phyloP scores from a whole-genome alignment of 2,888 invertebrate species.

The Orthonevra nobilis region DNA sequence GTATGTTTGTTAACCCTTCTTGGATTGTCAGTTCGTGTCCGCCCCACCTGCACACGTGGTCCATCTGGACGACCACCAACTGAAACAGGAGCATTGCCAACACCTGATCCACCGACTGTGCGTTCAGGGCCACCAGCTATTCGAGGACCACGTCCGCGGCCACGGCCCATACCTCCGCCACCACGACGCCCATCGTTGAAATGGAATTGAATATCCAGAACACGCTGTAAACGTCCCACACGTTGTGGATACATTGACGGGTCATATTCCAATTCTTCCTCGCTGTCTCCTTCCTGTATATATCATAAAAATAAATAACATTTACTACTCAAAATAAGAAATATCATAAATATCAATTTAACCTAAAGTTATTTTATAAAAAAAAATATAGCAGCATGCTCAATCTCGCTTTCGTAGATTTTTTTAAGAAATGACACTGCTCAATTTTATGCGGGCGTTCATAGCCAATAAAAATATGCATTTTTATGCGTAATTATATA shows the following conservation, averaged over 20 bases:
- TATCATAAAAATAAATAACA: no score
- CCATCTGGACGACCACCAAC: constrained; percentile 70
- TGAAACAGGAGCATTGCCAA: constrained; percentile 51
- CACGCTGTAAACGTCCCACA: constrained; percentile 91
- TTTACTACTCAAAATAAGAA: no score
- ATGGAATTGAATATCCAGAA: constrained; percentile 93
- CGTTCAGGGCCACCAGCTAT: constrained; percentile 74
- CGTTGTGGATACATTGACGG: constrained; percentile 91
- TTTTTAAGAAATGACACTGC: no score
- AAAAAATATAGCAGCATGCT: no score
- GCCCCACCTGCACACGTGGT: constrained; percentile 49
- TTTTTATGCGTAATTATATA: no score
- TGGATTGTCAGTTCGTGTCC: constrained; percentile 55
- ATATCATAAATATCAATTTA: no score
- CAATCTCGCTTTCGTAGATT: no score
- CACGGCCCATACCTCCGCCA: constrained; percentile 85
- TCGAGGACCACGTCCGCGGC: constrained; percentile 81
- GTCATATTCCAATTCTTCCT: constrained; percentile 87
- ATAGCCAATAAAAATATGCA: no score
- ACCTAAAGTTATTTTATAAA: no score
- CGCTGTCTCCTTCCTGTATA: constrained; percentile 82
- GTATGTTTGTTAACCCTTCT: constrained; percentile 39
- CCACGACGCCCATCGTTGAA: constrained; percentile 90
- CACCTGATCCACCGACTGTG: constrained; percentile 72
- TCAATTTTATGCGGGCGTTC: no score